Percentiles rank a stretch among this genome's conserved stretches.
Conservation (phyloP, 1,140 invertebrate genomes). For the Tribolium castaneum region DNA sequence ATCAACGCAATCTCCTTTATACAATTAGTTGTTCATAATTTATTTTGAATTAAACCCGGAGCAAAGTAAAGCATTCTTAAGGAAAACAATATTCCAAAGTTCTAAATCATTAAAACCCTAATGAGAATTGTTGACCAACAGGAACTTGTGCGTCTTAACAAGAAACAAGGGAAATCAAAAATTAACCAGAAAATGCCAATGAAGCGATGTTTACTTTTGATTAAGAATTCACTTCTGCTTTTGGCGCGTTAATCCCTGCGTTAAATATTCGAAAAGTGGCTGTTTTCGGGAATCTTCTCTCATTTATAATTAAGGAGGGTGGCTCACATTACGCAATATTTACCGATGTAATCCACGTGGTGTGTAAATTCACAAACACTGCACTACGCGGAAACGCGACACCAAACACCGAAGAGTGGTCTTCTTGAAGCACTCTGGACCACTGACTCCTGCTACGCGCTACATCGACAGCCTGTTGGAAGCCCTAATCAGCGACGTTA, state of each 20-base stretch:
- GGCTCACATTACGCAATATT: slow-evolving; percentile 38
- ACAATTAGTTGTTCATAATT: background rate
- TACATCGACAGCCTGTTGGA: slow-evolving; percentile 41
- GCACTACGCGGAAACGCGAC: slow-evolving; percentile 26
- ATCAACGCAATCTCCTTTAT: background rate
- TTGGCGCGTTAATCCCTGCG: background rate
- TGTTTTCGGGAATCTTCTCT: background rate
- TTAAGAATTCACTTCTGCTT: slow-evolving; percentile 7
- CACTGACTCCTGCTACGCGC: slow-evolving; percentile 41
- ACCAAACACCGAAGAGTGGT: slow-evolving; percentile 40
- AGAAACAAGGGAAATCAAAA: slow-evolving; percentile 4
- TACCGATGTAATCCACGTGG: slow-evolving; percentile 43
- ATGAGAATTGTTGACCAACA: background rate
- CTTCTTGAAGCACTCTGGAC: slow-evolving; percentile 40
- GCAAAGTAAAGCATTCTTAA: background rate
- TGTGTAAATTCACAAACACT: slow-evolving; percentile 37
- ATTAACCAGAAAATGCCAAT: background rate
- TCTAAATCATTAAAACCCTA: slow-evolving; percentile 7
- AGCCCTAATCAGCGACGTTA: slow-evolving; percentile 39
- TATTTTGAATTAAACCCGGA: background rate
- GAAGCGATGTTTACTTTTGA: slow-evolving; percentile 4
- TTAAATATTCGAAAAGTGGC: slow-evolving; percentile 1
- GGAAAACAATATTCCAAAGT: background rate
- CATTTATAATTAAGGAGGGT: background rate
- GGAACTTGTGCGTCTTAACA: background rate